Base-by-base conservation (phyloP, 2,113 vertebrate species). In the Chaenogobius annularis region DNA sequence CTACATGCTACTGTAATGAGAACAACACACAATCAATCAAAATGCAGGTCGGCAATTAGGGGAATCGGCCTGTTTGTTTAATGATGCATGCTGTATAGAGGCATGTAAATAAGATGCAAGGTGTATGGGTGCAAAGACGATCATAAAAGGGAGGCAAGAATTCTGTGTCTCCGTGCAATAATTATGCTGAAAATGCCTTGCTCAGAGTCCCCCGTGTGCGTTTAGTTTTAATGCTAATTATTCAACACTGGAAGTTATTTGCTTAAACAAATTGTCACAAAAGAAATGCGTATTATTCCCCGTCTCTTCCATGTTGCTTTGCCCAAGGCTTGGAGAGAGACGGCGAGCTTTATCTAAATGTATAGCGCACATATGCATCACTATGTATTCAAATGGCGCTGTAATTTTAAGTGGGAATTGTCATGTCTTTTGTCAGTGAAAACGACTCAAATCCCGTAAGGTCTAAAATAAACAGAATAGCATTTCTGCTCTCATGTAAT, bases 221-320 rank as follows among this genome's bases (percentile, higher is more conserved):
- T 75, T 85, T 79, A 77, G 44, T 73, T 68, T 79, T 72, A 82
- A 85, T 85, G 85, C 74, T 86, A 88, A 89, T 85, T 64, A 82
- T 73, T 72, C 78, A 22, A 59, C 79, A 82, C 84, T 85, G 77
- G 56, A 85, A 87, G 82, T 85, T 82, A 80, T 88, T 88, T 87
- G 80, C 72, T 81, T 50, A 70, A 86, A 77, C 70, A 84, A 79
- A 82, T 77, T 76, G 69, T 80, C 71, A 66, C 73, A 67, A 81
- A 75, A 70, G 52, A 20, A 35, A 6, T 50, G 22, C 69, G 52
- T 61, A 72, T 75, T 72, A 70, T 10, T 75, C 69, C 40, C 13
- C 2, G 2, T 35, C 3, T 31, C 15, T 19, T 50, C 46, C 12
- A 66, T 13, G 11, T 7, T 13, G 13, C 75, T 75, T 58, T 52